Percentiles rank a stretch among this genome's conserved stretches.
Conservation (phyloP, 2,797 vertebrate genomes). For the Emys orbicularis region DNA sequence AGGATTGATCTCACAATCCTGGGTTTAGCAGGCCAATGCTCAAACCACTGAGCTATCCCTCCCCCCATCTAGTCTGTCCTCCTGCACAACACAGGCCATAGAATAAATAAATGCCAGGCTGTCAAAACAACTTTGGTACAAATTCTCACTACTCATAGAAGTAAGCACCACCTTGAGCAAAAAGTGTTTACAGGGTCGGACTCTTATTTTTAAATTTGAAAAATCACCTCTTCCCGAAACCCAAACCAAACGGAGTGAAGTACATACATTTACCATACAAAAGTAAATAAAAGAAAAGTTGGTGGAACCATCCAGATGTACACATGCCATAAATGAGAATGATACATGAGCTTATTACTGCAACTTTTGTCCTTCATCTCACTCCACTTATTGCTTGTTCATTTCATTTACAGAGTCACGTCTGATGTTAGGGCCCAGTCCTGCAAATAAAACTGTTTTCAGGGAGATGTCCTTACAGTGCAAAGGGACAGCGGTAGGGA, state of each 20-base stretch:
- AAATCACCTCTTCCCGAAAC: not conserved
- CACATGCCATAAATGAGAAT: not conserved
- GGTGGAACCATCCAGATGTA: not conserved
- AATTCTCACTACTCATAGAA: not conserved
- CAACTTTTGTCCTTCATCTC: conserved; percentile 11
- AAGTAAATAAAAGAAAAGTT: not conserved
- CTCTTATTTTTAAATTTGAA: not conserved
- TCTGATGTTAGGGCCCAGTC: not conserved
- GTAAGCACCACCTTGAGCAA: not conserved
- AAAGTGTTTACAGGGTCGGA: not conserved
- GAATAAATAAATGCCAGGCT: not conserved
- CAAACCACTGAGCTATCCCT: no score
- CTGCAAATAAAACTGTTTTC: not conserved
- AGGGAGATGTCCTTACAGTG: not conserved
- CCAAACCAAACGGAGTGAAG: not conserved
- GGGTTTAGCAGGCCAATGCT: no score
- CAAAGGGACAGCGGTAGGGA: conserved; percentile 12
- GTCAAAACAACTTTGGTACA: not conserved
- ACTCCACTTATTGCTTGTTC: not conserved
- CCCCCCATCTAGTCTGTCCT: not conserved
- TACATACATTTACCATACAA: not conserved
- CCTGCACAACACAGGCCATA: not conserved
- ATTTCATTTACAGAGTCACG: not conserved
- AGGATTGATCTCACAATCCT: no score
- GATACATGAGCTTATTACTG: not conserved